Evolutionary conservation across 2,113 vertebrate species (phyloP).

Genomic region (Sinocyclocheilus grahami): DNA sequence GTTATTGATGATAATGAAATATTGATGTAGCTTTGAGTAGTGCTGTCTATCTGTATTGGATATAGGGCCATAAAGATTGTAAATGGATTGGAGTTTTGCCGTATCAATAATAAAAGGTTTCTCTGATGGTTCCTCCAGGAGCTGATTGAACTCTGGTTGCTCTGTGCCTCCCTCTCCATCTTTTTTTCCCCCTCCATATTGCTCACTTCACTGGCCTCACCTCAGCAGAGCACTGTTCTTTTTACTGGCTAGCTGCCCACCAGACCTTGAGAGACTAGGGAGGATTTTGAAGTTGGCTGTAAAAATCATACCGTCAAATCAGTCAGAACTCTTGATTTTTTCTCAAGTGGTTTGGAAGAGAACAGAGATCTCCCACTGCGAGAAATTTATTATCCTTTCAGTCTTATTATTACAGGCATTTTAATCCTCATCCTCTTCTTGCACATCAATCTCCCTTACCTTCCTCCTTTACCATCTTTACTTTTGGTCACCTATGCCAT

Average conservation of each 20-base stretch:
- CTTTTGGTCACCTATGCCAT: neutral
- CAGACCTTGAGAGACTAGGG: neutral
- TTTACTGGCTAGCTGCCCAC: neutral
- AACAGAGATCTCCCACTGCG: neutral
- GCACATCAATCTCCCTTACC: neutral
- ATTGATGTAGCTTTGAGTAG: neutral
- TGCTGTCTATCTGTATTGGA: neutral
- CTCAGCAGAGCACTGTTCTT: neutral
- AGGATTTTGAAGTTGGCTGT: neutral
- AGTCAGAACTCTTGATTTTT: neutral
- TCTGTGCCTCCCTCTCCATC: neutral
- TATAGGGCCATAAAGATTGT: neutral
- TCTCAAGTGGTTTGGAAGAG: neutral
- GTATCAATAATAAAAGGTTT: slow-evolving; percentile 7
- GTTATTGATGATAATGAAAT: neutral
- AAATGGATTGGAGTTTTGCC: slow-evolving; percentile 3
- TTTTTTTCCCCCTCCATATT: slow-evolving; percentile 21
- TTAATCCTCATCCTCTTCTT: neutral
- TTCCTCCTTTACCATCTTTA: neutral
- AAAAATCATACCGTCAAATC: neutral
- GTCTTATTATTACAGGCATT: neutral
- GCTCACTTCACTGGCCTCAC: neutral
- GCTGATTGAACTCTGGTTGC: neutral
- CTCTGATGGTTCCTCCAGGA: neutral
- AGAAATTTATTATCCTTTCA: neutral